Evolutionary conservation across 1,140 invertebrate species (phyloP).

Genomic region (Harlomillsia oculata): DNA sequence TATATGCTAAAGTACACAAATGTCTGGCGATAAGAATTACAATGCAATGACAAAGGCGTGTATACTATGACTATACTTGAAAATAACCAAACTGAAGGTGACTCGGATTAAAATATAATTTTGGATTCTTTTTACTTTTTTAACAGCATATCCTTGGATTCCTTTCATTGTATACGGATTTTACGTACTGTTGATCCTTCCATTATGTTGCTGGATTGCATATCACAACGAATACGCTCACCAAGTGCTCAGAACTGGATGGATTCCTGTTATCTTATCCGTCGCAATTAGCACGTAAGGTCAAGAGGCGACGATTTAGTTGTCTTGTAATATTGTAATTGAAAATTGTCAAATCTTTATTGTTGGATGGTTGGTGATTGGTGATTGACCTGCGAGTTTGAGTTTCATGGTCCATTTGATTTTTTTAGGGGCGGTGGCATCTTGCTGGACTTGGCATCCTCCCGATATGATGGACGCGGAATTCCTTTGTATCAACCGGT

Average conservation of each 20-base stretch:
- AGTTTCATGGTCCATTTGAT: neutral
- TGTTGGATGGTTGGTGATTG: neutral
- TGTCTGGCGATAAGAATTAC: too few species aligned
- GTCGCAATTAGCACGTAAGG: conserved; percentile 45
- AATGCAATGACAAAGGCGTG: too few species aligned
- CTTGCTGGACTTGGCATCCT: conserved; percentile 65
- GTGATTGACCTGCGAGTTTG: neutral
- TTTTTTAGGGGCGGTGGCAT: conserved; percentile 51
- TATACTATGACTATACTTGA: too few species aligned
- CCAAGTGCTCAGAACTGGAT: conserved; percentile 42
- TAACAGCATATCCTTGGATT: conserved; percentile 38
- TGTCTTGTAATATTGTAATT: neutral
- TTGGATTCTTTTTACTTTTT: too few species aligned
- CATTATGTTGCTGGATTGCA: conserved; percentile 41
- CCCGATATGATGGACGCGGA: conserved; percentile 63
- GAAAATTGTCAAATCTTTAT: neutral
- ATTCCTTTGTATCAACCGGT: conserved; percentile 84
- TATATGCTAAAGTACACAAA: too few species aligned
- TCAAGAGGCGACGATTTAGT: neutral
- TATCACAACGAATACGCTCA: conserved; percentile 42
- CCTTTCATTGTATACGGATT: conserved; percentile 38
- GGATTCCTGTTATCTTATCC: conserved; percentile 44
- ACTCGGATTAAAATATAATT: too few species aligned
- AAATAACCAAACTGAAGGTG: too few species aligned
- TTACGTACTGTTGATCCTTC: conserved; percentile 40